These are phyloP conservation scores for Apostichopus californicus DNA, from an alignment of 35 echinoderm and acorn worm species.

Conservation along the genomic window DNA sequence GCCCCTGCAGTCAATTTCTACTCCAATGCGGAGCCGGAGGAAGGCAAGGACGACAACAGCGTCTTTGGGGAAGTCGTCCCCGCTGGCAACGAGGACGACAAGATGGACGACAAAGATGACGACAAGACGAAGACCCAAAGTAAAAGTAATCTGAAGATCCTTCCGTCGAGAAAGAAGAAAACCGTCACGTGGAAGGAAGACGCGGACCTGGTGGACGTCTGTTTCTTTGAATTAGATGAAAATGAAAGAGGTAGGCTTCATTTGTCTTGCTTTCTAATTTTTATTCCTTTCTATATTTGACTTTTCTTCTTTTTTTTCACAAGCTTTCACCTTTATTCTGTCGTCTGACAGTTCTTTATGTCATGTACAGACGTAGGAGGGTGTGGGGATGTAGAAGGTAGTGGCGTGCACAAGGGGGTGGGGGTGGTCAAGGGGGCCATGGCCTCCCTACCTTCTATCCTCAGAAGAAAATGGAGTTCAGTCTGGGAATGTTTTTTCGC, in stretches of 20 bases:
- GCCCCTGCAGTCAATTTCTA: conserved; percentile 83
- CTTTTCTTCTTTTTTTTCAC: too few relatives aligned
- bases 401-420: too few relatives aligned
- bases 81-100: conserved; percentile 10
- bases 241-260: conserved; percentile 80
- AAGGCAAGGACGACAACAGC: conserved; percentile 75
- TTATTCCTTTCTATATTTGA: too few relatives aligned
- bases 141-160: conserved; percentile 76
- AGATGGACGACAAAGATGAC: conserved; percentile 37
- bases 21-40: conserved; percentile 57
- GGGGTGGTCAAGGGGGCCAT: too few relatives aligned
- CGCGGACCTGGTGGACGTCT: conserved; percentile 72
- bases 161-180: conserved; percentile 92
- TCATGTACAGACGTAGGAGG: too few relatives aligned
- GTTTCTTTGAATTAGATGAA: conserved; percentile 94
- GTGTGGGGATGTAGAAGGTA: too few relatives aligned
- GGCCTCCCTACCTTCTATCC: too few relatives aligned
- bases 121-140: conserved; percentile 1
- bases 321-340: too few relatives aligned
- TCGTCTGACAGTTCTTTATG: too few relatives aligned
- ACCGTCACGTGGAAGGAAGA: conserved; percentile 82
- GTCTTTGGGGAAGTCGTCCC: conserved; percentile 24
- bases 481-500: too few relatives aligned
- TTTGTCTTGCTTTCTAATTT: too few relatives aligned
- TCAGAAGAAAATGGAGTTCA: too few relatives aligned